Evolutionary conservation across 2,888 invertebrate genomes (phyloP), one percentile per base, ranked within the genome.

Genomic region (Drosophila colorata): DNA sequence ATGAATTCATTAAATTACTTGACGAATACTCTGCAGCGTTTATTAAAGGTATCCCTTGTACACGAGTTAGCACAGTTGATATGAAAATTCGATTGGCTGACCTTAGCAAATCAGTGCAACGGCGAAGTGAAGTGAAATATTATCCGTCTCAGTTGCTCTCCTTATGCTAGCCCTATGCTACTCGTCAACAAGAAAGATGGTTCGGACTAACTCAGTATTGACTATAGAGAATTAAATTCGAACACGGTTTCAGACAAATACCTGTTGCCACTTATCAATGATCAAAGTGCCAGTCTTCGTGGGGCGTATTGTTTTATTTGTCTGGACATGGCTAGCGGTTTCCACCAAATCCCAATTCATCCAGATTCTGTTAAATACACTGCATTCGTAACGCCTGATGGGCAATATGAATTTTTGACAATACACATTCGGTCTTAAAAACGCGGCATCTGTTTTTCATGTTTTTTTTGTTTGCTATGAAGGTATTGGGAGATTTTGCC

Each of bases 261-360:
- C 38, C 53, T 43, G n/a, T 25, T 44, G 20, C 44, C 44, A 25
- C 31, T 53, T 33, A 53, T 51, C 28, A 14, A 38, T 1, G 51
- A 40, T 20, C 28, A 51, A 14, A 40, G 16, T 28, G 16, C 14
- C 38, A 51, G 38, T 23, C 49, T 43, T 41, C 4, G 20, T 20
- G 43, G 35, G 20, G 40, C 5, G 16, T n/a, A 16, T 11, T 53
- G n/a, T 33, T 31, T 43, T 20, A 43, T 33, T 20, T 53, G 43
- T 33, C 5, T 43, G 33, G 28, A 47, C 6, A 40, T 52, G 52
- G 16, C 43, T n/a, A n/a, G n/a, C n/a, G n/a, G n/a, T n/a, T n/a
- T n/a, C n/a, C n/a, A n/a, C n/a, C n/a, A n/a, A n/a, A n/a, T n/a
- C n/a, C n/a, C n/a, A n/a, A n/a, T n/a, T n/a, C n/a, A n/a, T n/a